These are phyloP conservation scores for Hydrotaea cyrtoneurina DNA, from an alignment of 2,888 invertebrate species.

Conservation along the genomic window DNA sequence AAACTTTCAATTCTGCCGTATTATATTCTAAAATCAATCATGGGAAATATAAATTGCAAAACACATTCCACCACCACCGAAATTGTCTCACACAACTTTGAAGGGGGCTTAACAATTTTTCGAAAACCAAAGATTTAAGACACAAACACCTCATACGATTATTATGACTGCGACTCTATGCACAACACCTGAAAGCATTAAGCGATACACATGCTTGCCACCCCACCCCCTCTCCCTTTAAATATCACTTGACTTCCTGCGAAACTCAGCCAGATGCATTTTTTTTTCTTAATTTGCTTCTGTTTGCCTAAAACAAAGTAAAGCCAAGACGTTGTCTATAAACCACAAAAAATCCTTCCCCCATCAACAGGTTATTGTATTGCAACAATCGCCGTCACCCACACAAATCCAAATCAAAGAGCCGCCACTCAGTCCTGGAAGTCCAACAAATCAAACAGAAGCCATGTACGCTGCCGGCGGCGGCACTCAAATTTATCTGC, in stretches of 20 bases:
- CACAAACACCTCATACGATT: not conserved
- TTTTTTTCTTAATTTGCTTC: not conserved
- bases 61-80: too few species aligned
- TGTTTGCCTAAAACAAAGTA: conserved; percentile 16
- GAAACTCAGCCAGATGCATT: not conserved
- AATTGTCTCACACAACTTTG: too few species aligned
- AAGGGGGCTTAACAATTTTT: too few species aligned
- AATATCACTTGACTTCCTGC: not conserved
- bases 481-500: conserved; percentile 81
- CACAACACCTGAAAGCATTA: not conserved
- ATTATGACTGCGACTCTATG: too few species aligned
- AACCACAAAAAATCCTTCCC: not conserved
- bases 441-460: conserved; percentile 75
- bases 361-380: conserved; percentile 78
- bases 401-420: conserved; percentile 78
- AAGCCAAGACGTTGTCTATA: not conserved
- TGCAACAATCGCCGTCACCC: conserved; percentile 78
- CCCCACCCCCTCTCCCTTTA: not conserved
- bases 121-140: not conserved
- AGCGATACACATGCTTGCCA: too few species aligned
- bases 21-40: too few species aligned
- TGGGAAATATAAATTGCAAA: too few species aligned
- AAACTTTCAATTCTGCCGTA: too few species aligned
- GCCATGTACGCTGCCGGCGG: conserved; percentile 81
- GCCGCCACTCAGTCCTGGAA: conserved; percentile 79